Evolutionary conservation across 2,797 vertebrate species (phyloP).

Genomic region (Darevskia nairensis): DNA sequence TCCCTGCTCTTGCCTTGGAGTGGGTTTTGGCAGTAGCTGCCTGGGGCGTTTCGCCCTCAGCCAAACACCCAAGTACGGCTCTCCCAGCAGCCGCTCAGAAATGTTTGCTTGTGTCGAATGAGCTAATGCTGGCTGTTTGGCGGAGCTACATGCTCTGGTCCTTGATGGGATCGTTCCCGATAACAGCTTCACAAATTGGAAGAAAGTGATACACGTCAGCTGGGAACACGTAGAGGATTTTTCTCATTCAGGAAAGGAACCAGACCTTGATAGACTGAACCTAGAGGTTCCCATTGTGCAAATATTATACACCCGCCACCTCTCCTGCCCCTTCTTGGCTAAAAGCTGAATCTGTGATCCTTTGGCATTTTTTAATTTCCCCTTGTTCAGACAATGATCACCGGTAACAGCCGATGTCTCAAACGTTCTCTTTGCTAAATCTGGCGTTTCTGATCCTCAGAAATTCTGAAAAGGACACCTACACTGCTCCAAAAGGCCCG

Average conservation of each 20-base stretch:
- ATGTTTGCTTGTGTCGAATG: neutral
- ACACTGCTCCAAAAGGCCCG: neutral
- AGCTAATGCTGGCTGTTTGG: neutral
- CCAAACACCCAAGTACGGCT: neutral
- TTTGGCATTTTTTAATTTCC: neutral
- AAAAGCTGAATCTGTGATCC: neutral
- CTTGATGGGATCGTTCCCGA: neutral
- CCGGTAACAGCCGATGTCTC: neutral
- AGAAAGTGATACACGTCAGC: neutral
- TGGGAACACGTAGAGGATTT: neutral
- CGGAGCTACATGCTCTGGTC: neutral
- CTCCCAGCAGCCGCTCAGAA: neutral
- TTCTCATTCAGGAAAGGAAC: neutral
- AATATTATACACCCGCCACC: neutral
- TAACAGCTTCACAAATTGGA: slow-evolving; percentile 4
- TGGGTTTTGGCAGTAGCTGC: neutral
- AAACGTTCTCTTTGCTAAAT: neutral
- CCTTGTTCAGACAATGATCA: too few species aligned
- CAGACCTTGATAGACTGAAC: neutral
- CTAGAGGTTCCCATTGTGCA: neutral
- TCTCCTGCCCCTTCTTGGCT: neutral
- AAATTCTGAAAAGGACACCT: neutral
- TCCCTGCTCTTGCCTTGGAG: neutral
- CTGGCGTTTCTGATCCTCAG: neutral
- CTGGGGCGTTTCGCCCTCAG: too few species aligned